Conservation (phyloP, 2,888 invertebrate species). For the Linnaemya vulpina region DNA sequence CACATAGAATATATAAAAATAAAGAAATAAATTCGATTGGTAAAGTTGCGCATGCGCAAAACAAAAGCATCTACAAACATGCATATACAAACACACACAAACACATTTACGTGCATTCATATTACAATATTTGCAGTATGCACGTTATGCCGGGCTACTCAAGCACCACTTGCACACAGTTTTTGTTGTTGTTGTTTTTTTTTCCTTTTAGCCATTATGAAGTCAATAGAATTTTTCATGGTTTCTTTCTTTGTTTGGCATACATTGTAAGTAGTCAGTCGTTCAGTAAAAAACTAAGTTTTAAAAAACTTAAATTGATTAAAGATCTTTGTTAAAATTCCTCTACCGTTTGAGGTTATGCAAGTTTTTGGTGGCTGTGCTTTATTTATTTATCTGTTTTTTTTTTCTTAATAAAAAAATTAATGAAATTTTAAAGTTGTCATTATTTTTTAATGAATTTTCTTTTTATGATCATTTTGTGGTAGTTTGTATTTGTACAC, state of each 20-base stretch:
- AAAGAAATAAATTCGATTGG: constrained; percentile 70
- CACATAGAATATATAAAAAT: constrained; percentile 17
- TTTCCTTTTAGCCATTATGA: constrained; percentile 51
- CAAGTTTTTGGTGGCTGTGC: constrained; percentile 57
- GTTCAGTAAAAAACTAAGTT: constrained; percentile 20
- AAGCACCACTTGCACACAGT: constrained; percentile 48
- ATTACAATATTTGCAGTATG: constrained; percentile 35
- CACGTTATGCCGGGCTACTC: constrained; percentile 30
- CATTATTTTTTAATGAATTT: constrained; percentile 70
- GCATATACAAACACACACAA: background rate
- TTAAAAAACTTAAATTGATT: constrained; percentile 69
- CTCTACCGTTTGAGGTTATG: constrained; percentile 68
- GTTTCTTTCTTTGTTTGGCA: constrained; percentile 70
- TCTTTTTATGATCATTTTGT: constrained; percentile 64
- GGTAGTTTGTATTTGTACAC: constrained; percentile 57
- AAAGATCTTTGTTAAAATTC: constrained; percentile 72
- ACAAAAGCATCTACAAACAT: constrained; percentile 11
- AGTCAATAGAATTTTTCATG: constrained; percentile 71
- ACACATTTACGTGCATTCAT: background rate
- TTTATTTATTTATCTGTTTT: constrained; percentile 6
- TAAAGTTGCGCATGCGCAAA: constrained; percentile 69
- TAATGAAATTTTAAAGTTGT: constrained; percentile 69
- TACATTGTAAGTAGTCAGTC: constrained; percentile 55
- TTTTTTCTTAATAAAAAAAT: background rate
- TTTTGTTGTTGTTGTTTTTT: background rate